Evolutionary conservation across 2,797 vertebrate genomes (phyloP), one percentile per base, ranked within the genome.

Genomic region (Premnoplex brunnescens): DNA sequence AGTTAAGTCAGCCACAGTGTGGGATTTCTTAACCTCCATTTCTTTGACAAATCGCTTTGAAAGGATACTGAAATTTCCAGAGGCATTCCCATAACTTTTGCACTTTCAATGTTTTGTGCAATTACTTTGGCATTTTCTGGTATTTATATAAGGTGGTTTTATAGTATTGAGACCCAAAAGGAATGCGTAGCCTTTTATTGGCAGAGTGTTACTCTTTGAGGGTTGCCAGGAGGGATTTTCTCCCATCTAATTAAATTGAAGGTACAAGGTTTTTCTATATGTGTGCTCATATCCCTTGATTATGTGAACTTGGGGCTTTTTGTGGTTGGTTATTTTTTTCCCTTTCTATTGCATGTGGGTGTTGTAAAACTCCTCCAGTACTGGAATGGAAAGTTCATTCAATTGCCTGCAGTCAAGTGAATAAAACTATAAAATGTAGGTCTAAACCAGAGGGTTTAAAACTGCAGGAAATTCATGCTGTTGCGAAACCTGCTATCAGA

Each of bases 211-310:
- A 81, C 52, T 85, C 58, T 78, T 62, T 72, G 79, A 89, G 59
- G 54, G 79, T 96, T 93, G 87, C 92, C 95, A 94, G 2, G n/a
- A 88, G 93, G 75, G 63, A 89, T 88, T 95, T 96, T 95, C 89
- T 95, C 48, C 63, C 84, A 66, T 89, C 82, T 96, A 93, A 93
- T 95, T 97, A 97, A 96, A 93, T 83, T 52, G 89, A 93, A 96
- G 39, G 88, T 83, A 54, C 52, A 85, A 69, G 44, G 7, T 0
- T 36, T 43, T 84, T 67, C 73, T 75, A 4, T 74, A 32, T 55
- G 16, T 85, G 63, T 82, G 32, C 85, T 77, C 85, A 39, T 85
- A 89, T 89, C 59, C 46, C 72, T 84, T 91, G 83, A 73, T 94
- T 94, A 74, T 78, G 75, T 79, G 73, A 81, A 84, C 58, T 14